Conservation (phyloP, 92 coral and sea anemone genomes). For the Palythoa caribaeorum region DNA sequence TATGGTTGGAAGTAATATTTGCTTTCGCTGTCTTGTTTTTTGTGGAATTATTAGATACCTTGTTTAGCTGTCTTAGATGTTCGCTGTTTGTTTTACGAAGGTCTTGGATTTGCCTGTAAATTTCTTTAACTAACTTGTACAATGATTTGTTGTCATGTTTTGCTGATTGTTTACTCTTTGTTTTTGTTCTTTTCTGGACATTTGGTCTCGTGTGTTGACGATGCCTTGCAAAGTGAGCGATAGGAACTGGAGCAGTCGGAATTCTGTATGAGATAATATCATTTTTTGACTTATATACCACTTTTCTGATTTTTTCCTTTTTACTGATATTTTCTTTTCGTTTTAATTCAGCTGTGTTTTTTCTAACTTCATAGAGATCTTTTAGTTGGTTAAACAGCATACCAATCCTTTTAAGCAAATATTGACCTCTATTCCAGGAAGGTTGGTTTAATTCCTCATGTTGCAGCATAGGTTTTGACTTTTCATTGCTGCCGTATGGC, state of each 20-base stretch:
- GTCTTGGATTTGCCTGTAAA: slow-evolving; percentile 37
- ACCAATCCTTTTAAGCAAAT: slow-evolving; percentile 26
- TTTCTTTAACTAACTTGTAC: slow-evolving; percentile 27
- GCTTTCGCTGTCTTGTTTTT: neutral
- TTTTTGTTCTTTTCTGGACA: slow-evolving; percentile 32
- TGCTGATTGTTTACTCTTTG: neutral
- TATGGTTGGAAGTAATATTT: neutral
- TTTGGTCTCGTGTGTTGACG: slow-evolving; percentile 35
- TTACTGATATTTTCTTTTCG: neutral
- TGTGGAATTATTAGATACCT: neutral
- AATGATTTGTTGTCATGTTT: slow-evolving; percentile 3
- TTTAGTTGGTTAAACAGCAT: slow-evolving; percentile 28
- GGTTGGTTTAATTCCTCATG: neutral
- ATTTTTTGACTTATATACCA: neutral
- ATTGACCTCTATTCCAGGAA: slow-evolving; percentile 1
- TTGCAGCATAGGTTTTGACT: neutral
- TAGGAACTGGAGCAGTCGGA: slow-evolving; percentile 17
- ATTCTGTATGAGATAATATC: neutral
- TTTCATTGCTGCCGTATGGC: neutral
- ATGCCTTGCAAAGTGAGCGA: slow-evolving; percentile 28
- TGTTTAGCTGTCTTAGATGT: neutral
- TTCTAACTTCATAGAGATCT: slow-evolving; percentile 27
- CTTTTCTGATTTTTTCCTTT: neutral
- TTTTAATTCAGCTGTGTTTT: neutral
- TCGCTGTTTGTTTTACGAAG: neutral